Evolutionary conservation across 2,113 vertebrate genomes (phyloP).

Genomic region (Delphinus delphis): DNA sequence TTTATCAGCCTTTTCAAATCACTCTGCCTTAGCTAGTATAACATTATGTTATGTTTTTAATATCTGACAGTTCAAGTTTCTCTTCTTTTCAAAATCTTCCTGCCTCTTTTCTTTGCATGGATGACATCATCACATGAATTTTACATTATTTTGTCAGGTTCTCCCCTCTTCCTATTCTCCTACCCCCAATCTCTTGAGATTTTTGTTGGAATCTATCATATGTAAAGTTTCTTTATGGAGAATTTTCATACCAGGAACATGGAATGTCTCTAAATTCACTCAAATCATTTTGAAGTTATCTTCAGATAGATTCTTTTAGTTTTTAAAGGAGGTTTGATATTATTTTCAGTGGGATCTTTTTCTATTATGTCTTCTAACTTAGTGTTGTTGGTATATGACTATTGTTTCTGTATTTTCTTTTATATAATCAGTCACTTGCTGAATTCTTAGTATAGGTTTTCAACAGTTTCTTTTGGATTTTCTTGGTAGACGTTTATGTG

Average conservation of each 20-base stretch:
- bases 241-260: not conserved
- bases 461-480: constrained; percentile 12
- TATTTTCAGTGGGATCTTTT: not conserved
- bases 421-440: not conserved
- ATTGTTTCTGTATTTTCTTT: constrained; percentile 34
- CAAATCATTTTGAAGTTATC: constrained; percentile 23
- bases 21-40: not conserved
- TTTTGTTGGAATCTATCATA: constrained; percentile 14
- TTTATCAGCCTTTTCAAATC: not conserved
- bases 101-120: not conserved
- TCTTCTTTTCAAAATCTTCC: not conserved
- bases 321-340: not conserved
- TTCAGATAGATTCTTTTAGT: constrained; percentile 17
- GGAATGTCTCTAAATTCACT: not conserved
- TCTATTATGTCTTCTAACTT: not conserved
- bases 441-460: constrained; percentile 14
- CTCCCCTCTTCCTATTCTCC: not conserved
- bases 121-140: not conserved
- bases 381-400: not conserved
- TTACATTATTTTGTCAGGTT: constrained; percentile 7
- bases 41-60: not conserved
- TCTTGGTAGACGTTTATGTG: not conserved
- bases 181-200: not conserved
- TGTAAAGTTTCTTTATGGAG: not conserved
- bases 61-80: not conserved